Percentiles rank a stretch among this genome's conserved stretches.
Evolutionary conservation across 2,113 vertebrate genomes (phyloP).

Genomic region (Machaerirhynchus nigripectus): DNA sequence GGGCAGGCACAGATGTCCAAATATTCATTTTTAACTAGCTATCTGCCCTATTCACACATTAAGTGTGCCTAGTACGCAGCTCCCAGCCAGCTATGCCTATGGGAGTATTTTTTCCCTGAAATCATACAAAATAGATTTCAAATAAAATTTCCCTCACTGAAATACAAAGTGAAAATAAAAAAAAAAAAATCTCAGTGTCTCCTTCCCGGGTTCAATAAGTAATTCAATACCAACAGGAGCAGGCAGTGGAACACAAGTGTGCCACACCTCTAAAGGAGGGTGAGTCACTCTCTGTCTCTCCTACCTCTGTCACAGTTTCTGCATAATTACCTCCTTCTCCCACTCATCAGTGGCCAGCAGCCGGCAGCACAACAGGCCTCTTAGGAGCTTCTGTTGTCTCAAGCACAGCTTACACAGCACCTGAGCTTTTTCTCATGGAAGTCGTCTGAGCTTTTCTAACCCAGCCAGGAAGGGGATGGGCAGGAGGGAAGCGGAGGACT

Average conservation of each 20-base stretch:
- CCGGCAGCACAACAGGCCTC: background rate
- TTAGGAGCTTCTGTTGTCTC: background rate
- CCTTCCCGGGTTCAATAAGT: background rate
- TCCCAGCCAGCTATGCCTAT: background rate
- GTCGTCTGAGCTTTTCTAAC: background rate
- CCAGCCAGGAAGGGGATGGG: background rate
- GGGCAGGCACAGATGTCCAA: background rate
- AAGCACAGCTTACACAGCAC: background rate
- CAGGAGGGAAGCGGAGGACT: background rate
- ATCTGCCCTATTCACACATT: background rate
- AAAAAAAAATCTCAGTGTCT: background rate
- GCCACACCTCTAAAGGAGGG: background rate
- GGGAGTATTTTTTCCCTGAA: background rate
- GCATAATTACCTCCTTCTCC: background rate
- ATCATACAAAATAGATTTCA: background rate
- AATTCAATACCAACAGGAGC: background rate
- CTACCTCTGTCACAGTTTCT: background rate
- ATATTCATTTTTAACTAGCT: background rate
- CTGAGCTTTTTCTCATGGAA: background rate
- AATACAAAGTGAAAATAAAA: background rate
- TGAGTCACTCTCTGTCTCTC: background rate
- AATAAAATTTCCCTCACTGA: background rate
- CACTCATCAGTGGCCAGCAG: background rate
- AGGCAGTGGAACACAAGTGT: background rate
- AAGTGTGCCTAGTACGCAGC: background rate